A percentile compares a stretch with the other conserved stretches of the same genome.
Evolutionary conservation across 2,113 vertebrate species (phyloP).

Genomic region (Chroicocephalus ridibundus): DNA sequence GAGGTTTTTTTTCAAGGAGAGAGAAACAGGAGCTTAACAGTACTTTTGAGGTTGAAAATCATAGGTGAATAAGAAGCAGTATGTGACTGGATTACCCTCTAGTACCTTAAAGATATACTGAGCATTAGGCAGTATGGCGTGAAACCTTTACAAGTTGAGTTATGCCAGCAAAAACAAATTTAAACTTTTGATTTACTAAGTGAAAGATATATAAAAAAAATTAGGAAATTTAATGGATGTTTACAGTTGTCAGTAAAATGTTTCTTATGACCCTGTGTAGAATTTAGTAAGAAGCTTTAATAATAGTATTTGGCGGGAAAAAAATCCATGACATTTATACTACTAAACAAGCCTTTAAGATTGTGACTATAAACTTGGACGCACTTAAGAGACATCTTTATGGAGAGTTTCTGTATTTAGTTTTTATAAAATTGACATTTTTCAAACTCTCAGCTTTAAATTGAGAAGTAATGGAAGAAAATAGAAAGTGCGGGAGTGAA

Average conservation of each 20-base stretch:
- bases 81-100: neutral
- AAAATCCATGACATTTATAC: neutral
- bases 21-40: neutral
- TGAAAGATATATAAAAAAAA: neutral
- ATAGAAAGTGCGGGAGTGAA: neutral
- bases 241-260: neutral
- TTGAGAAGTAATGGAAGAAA: slow-evolving; percentile 3
- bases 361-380: neutral
- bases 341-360: neutral
- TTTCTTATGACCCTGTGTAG: neutral
- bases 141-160: neutral
- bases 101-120: neutral
- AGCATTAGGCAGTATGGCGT: neutral
- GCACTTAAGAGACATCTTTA: neutral
- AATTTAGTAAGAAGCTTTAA: neutral
- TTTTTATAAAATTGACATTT: neutral
- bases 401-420: neutral
- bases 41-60: neutral
- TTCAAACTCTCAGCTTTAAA: neutral
- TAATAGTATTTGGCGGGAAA: neutral
- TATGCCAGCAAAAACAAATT: neutral
- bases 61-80: neutral
- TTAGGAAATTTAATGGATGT: neutral
- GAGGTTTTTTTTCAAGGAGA: neutral
- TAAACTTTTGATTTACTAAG: neutral